Evolutionary conservation across 2,113 vertebrate species (phyloP), one percentile per base, ranked within the genome.

Genomic region (Calypte anna): DNA sequence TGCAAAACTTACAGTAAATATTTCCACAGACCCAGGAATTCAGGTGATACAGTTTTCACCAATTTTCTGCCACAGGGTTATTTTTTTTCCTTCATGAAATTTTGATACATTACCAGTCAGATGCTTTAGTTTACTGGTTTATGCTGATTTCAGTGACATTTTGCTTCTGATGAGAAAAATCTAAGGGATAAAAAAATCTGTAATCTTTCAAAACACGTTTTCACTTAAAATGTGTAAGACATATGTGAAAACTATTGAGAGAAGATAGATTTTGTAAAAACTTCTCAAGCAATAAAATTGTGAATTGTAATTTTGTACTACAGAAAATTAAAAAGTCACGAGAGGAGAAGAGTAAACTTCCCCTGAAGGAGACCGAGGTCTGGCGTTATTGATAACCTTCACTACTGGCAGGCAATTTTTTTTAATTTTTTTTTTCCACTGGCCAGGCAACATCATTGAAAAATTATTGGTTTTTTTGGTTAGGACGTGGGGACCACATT

Each of bases 61-160:
- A 82, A 54, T 86, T 31, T 92, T 86, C 77, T 92, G 57, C 77
- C 64, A 63, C 38, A 70, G 66, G 68, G 48, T 20, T 81, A 4
- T 40, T 48, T 54, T 90, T 61, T 64, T 70, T 27, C n/a, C 57
- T 67, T 78, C 48, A 70, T 77, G 55, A 83, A 67, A 59, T 86
- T 91, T 70, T 83, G 53, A 74, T 91, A 88, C 48, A 77, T 78
- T 55, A 74, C 51, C 80, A 92, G 64, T 50, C 74, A 74, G 70
- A 84, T 92, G 33, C 36, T 91, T 84, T 63, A 55, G 48, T 70
- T 94, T 57, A 86, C 73, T 74, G 53, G 40, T 46, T 92, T 92
- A 63, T 80, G 54, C 54, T 86, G 53, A 92, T 92, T 92, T 77
- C 9, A 12, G 54, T 58, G 68, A 66, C 83, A 83, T 89, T 96